Percentiles rank a stretch among this genome's conserved stretches.
phyloP scores from a whole-genome alignment of 2,797 vertebrate species.

The Phataginus tetradactyla region DNA sequence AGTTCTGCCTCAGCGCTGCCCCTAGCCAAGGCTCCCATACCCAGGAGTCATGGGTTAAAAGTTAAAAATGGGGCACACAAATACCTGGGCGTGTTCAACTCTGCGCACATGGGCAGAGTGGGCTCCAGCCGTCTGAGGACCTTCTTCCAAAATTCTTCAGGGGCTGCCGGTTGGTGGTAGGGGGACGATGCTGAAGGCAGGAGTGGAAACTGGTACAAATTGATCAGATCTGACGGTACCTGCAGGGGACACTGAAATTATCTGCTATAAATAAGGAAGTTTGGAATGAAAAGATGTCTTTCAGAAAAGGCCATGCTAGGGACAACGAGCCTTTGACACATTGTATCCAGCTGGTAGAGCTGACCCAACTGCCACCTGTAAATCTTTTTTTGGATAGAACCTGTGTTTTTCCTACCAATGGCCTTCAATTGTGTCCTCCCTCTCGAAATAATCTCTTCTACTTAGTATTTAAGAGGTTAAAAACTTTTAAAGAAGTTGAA shows the following conservation, averaged over 20 bases:
- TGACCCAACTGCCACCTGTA: background rate
- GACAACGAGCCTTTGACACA: background rate
- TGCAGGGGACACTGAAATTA: background rate
- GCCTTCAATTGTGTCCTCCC: conserved; percentile 57
- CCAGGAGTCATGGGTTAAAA: background rate
- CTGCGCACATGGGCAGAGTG: background rate
- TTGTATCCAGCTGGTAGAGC: background rate
- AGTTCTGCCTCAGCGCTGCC: background rate
- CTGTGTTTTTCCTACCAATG: conserved; percentile 56
- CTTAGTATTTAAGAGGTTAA: conserved; percentile 78
- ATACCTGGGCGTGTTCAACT: background rate
- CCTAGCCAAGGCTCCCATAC: background rate
- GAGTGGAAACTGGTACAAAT: background rate
- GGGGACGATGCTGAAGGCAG: background rate
- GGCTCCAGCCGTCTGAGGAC: background rate
- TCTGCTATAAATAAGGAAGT: background rate
- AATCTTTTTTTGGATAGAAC: conserved; percentile 43
- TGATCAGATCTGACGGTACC: background rate
- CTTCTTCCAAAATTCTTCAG: background rate
- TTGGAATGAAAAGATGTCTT: background rate
- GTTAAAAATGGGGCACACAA: background rate
- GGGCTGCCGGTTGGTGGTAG: background rate
- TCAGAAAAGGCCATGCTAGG: background rate
- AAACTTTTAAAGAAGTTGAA: conserved; percentile 71
- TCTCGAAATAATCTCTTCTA: conserved; percentile 68